A percentile compares a stretch with the other conserved stretches of the same genome.
Evolutionary conservation across 2,888 invertebrate genomes (phyloP).

Genomic region (Pseudanteris insignis): DNA sequence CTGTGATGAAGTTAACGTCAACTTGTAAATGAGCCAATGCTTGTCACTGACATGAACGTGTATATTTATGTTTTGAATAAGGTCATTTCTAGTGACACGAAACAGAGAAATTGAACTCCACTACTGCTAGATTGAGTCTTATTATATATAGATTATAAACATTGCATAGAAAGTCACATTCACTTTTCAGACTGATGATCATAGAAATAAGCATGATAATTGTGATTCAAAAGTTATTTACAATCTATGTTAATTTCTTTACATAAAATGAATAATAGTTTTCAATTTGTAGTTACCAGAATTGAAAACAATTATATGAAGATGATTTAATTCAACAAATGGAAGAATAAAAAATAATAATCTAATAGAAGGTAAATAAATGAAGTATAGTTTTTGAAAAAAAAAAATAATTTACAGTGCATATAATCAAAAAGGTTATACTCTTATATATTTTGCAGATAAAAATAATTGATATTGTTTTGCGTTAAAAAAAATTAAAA

Average conservation of each 20-base stretch:
- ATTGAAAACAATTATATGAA: too few species aligned
- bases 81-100: slow-evolving; percentile 18
- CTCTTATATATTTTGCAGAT: too few species aligned
- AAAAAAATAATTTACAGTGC: too few species aligned
- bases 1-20: slow-evolving; percentile 6
- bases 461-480: too few species aligned
- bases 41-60: slow-evolving; percentile 1
- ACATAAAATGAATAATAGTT: background rate
- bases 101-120: slow-evolving; percentile 24
- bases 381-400: too few species aligned
- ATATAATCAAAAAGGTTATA: too few species aligned
- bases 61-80: slow-evolving; percentile 21
- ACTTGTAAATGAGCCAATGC: slow-evolving; percentile 11
- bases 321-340: too few species aligned
- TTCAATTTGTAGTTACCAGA: too few species aligned
- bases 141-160: slow-evolving; percentile 23
- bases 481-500: too few species aligned
- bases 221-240: slow-evolving; percentile 1
- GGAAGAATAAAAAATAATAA: too few species aligned
- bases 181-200: slow-evolving; percentile 15
- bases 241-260: background rate
- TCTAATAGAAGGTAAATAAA: too few species aligned
- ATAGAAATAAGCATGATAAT: slow-evolving; percentile 11
- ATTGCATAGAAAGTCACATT: slow-evolving; percentile 21
- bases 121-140: slow-evolving; percentile 6